Evolutionary conservation across 64 coral and sea anemone species (phyloP).

Genomic region (Actinia equina): DNA sequence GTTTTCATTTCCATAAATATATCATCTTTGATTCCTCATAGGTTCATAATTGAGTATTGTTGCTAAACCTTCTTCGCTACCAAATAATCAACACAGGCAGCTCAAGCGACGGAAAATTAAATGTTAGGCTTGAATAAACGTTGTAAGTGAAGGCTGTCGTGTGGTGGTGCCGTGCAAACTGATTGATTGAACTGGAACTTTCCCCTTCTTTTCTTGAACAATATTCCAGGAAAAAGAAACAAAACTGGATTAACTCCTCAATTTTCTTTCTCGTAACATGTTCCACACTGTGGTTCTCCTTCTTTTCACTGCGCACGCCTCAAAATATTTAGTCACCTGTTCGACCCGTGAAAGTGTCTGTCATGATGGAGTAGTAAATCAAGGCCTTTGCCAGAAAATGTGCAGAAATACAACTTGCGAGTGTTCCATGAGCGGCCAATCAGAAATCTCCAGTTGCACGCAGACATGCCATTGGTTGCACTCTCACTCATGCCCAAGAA

Average conservation of each 20-base stretch:
- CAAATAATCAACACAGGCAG: no score
- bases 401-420: slow-evolving; percentile 13
- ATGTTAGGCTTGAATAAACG: no score
- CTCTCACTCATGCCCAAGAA: slow-evolving; percentile 25
- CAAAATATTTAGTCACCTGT: neutral
- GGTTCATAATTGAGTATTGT: no score
- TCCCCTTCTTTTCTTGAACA: no score
- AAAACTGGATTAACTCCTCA: neutral
- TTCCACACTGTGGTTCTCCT: neutral
- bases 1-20: no score
- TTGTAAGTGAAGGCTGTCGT: no score
- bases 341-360: neutral
- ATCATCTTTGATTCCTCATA: no score
- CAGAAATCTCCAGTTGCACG: slow-evolving; percentile 32
- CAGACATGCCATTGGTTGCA: slow-evolving; percentile 33
- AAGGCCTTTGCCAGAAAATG: slow-evolving; percentile 50
- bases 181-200: neutral
- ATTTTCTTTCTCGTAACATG: neutral
- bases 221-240: neutral
- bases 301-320: neutral
- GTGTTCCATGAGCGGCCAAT: slow-evolving; percentile 23
- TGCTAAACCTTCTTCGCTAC: no score
- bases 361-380: slow-evolving; percentile 24
- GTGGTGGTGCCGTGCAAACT: neutral
- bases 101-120: no score